phyloP scores from a whole-genome alignment of 2,113 vertebrate genomes.

The Alethe castanea region DNA sequence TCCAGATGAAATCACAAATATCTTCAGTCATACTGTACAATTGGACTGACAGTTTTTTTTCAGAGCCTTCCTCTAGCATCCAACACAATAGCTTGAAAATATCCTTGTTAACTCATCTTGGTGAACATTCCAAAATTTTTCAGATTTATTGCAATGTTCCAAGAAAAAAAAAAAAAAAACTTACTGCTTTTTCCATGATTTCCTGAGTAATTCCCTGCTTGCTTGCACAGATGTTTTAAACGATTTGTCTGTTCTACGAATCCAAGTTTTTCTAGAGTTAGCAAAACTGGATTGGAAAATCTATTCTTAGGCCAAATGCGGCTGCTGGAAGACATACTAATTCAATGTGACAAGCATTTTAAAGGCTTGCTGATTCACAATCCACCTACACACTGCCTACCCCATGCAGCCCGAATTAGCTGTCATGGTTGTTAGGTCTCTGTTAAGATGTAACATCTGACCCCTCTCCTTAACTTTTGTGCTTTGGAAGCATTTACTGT shows the following conservation, averaged over 20 bases:
- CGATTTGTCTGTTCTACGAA: background rate
- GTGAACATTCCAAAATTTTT: background rate
- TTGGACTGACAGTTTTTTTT: background rate
- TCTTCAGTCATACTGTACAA: background rate
- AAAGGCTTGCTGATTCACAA: conserved; percentile 39
- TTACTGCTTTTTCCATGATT: background rate
- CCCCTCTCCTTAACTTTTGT: conserved; percentile 27
- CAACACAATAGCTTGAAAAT: background rate
- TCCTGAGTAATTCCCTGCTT: background rate
- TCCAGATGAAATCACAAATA: background rate
- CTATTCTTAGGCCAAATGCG: background rate
- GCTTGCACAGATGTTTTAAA: background rate
- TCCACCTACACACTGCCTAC: conserved; percentile 50
- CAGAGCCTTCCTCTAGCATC: background rate
- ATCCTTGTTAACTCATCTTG: background rate
- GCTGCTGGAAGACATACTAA: conserved; percentile 22
- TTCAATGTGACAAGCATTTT: conserved; percentile 25
- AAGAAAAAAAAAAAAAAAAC: background rate
- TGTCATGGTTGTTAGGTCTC: background rate
- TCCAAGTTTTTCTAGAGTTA: background rate
- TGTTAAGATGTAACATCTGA: conserved; percentile 36
- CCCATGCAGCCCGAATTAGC: background rate
- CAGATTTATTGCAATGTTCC: background rate
- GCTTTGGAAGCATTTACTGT: background rate
- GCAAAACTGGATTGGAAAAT: background rate